Evolutionary conservation across 1,140 invertebrate genomes (phyloP).

Genomic region (Heliconius hermathena): DNA sequence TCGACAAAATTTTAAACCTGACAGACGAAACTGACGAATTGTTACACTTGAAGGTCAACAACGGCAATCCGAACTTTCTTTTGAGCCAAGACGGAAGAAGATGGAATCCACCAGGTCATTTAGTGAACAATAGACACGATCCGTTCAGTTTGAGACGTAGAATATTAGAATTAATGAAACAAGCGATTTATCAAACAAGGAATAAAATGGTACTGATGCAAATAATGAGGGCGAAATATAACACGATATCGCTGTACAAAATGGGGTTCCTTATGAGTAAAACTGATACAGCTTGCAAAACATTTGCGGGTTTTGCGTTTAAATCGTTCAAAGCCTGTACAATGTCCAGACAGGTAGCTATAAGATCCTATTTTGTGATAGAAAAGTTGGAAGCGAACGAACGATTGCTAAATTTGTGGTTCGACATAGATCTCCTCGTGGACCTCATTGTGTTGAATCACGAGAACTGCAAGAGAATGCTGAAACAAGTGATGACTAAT

Average conservation of each 20-base stretch:
- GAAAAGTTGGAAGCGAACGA: conserved; percentile 43
- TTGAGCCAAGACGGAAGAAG: conserved; percentile 45
- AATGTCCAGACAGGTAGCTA: conserved; percentile 2
- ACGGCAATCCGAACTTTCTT: conserved; percentile 47
- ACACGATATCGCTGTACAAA: conserved; percentile 47
- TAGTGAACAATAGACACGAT: conserved; percentile 19
- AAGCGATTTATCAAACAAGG: conserved; percentile 53
- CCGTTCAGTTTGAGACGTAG: conserved; percentile 37
- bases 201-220: conserved; percentile 60
- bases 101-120: conserved; percentile 33
- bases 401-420: conserved; percentile 48
- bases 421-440: conserved; percentile 48
- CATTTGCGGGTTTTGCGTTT: conserved; percentile 41
- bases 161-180: conserved; percentile 51
- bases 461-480: conserved; percentile 39
- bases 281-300: conserved; percentile 49
- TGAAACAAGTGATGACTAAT: conserved; percentile 38
- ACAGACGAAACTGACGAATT: conserved; percentile 54
- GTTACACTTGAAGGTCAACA: conserved; percentile 45
- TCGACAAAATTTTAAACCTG: conserved; percentile 44
- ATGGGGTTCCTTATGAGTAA: conserved; percentile 59
- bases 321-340: conserved; percentile 44
- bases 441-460: conserved; percentile 48
- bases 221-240: conserved; percentile 37
- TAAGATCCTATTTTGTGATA: conserved; percentile 21